These are phyloP conservation scores for Alitta virens DNA, from an alignment of 2,888 invertebrate genomes.

Conservation along the genomic window DNA sequence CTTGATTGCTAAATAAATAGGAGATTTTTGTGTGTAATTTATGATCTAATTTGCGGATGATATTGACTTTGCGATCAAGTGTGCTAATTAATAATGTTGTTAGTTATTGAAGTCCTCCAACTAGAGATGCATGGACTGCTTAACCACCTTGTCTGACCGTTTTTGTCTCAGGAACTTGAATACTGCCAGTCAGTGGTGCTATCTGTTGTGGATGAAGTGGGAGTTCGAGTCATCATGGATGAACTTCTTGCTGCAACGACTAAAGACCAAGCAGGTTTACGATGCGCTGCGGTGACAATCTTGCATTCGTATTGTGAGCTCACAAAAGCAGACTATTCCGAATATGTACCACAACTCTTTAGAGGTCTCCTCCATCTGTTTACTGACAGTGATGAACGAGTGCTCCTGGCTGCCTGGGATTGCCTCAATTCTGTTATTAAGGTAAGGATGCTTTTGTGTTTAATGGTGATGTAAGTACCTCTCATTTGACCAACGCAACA, in stretches of 20 bases:
- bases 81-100: too few species aligned
- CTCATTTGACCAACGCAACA: too few species aligned
- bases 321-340: conserved; percentile 81
- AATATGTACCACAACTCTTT: conserved; percentile 83
- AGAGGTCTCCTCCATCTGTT: conserved; percentile 83
- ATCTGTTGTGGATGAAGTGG: conserved; percentile 78
- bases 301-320: conserved; percentile 87
- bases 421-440: conserved; percentile 86
- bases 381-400: conserved; percentile 76
- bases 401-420: conserved; percentile 85
- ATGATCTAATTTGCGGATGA: too few species aligned
- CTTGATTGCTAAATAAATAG: too few species aligned
- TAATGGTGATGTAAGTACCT: too few species aligned
- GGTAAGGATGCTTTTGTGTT: too few species aligned
- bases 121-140: too few species aligned
- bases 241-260: conserved; percentile 71
- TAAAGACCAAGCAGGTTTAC: neutral
- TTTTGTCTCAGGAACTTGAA: conserved; percentile 69
- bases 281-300: conserved; percentile 69
- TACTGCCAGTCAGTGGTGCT: conserved; percentile 91
- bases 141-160: too few species aligned
- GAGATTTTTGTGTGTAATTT: too few species aligned
- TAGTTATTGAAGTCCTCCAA: too few species aligned
- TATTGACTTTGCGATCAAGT: too few species aligned
- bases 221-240: conserved; percentile 83